A percentile compares a stretch with the other conserved stretches of the same genome.
Evolutionary conservation across 2,888 invertebrate genomes (phyloP).

Genomic region (Erpobdella octoculata): DNA sequence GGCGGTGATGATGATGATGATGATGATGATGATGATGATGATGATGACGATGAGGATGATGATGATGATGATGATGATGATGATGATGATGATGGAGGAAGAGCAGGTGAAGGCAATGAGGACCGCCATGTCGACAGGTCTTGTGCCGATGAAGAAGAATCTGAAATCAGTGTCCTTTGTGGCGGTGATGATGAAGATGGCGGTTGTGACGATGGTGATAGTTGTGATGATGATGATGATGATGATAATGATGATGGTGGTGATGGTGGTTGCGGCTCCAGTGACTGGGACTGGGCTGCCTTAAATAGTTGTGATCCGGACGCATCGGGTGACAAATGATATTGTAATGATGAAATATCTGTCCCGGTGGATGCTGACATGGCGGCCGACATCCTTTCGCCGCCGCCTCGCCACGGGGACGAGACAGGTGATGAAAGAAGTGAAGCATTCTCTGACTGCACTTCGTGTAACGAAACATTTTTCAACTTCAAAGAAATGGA

Average conservation of each 20-base stretch:
- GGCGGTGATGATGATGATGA: neutral
- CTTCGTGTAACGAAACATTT: too few relatives aligned
- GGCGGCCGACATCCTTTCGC: too few relatives aligned
- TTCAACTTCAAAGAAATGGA: too few relatives aligned
- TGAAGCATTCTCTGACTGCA: too few relatives aligned
- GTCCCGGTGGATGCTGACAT: neutral
- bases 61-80: slow-evolving; percentile 1
- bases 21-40: neutral
- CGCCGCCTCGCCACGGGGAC: too few relatives aligned
- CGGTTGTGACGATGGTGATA: neutral
- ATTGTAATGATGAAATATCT: neutral
- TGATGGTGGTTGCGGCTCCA: neutral
- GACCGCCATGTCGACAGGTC: neutral
- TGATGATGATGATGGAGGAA: neutral
- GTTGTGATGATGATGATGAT: neutral
- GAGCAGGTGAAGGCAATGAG: neutral
- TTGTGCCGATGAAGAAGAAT: too few relatives aligned
- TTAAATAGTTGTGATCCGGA: neutral
- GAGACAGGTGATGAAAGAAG: neutral
- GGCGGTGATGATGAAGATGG: neutral
- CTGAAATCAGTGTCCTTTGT: neutral
- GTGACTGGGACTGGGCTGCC: too few relatives aligned
- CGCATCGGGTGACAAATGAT: neutral
- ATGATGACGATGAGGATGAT: neutral
- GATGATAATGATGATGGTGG: neutral